Evolutionary conservation across 2,113 vertebrate genomes (phyloP), one percentile per base, ranked within the genome.

Genomic region (Panthera uncia): DNA sequence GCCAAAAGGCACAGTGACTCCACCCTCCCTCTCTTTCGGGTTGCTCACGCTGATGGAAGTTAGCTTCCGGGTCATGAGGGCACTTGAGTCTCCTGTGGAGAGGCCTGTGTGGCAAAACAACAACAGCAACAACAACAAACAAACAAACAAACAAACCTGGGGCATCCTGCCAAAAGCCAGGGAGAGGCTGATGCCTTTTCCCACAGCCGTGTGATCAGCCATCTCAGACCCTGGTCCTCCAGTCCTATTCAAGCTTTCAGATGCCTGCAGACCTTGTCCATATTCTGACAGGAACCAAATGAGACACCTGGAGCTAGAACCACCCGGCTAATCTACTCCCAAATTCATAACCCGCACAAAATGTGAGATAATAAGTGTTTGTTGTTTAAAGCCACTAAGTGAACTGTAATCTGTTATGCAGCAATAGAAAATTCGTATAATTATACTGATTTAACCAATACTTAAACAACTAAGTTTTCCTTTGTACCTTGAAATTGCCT

Each of bases 401-500:
- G 82, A 63, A 88, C 4, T 52, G 14, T 31, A 71, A 94, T 65
- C n/a, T 93, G 36, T 93, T 85, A 61, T n/a, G 33, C 31, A 93
- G 33, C 31, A 93, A 23, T 15, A 89, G 78, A 81, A 94, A 86
- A 88, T 52, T 78, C 92, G 96, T 57, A 78, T 0, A 82, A 23
- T 41, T 65, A 19, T 45, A 74, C 33, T n/a, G 83, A 90, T 80
- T 66, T 84, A 76, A 69, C 31, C 4, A 85, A 45, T 55, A 36
- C 16, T 73, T 92, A 18, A 89, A 85, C 1, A 93, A 69, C 38
- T 33, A 52, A 91, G 50, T 0, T 61, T 94, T 80, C 27, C 27
- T 15, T 90, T 88, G 65, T 33, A 83, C n/a, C 82, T 90, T 85
- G 69, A 95, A 95, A 89, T 23, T 87, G 11, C 18, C 13, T 91